Base-by-base conservation (phyloP, 2,113 vertebrate species). In the Corythoichthys haematopterus region DNA sequence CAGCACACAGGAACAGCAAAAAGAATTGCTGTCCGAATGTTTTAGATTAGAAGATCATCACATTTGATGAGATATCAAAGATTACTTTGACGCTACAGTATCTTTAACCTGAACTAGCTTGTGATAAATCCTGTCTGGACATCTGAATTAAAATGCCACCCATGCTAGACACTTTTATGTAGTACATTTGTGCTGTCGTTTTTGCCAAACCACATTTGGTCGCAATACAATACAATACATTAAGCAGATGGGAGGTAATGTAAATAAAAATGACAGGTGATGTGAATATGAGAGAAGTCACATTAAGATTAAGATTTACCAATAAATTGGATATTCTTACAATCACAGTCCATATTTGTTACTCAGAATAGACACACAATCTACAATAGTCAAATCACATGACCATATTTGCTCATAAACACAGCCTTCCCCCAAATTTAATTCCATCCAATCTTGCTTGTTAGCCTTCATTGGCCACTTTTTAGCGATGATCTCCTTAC, bases 371-470 rank as follows among this genome's bases (percentile, higher is more conserved):
- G 59, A 62, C 46, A 79, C 11, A 64, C 60, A 66, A 57, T 36
- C 43, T 20, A 11, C 35, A 40, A 15, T 35, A 47, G 45, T 37
- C n/a, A 1, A 36, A 68, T 51, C 64, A 68, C 65, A 74, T 71
- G 64, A 67, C 12, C 36, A 12, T 37, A 63, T 63, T 45, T 43
- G 59, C 36, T 52, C 68, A 70, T 37, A 43, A 47, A 64, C 51
- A 33, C 50, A 69, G 66, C 2, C 59, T 74, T 37, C 43, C 59
- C 55, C 57, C 47, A 58, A 37, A 64, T 66, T 60, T 68, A 62
- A 48, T 63, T 81, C 80, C 69, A 62, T 63, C 65, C 80, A 74
- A 85, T 76, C 16, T 55, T 75, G 63, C 76, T 72, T 75, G 75
- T 83, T 72, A 82, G 69, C 65, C 57, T 47, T 70, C 66, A 75